Percentiles rank a stretch among this genome's conserved stretches.
These are phyloP conservation scores for Danio rerio DNA, from an alignment of 2,113 vertebrate species.

Conservation along the genomic window DNA sequence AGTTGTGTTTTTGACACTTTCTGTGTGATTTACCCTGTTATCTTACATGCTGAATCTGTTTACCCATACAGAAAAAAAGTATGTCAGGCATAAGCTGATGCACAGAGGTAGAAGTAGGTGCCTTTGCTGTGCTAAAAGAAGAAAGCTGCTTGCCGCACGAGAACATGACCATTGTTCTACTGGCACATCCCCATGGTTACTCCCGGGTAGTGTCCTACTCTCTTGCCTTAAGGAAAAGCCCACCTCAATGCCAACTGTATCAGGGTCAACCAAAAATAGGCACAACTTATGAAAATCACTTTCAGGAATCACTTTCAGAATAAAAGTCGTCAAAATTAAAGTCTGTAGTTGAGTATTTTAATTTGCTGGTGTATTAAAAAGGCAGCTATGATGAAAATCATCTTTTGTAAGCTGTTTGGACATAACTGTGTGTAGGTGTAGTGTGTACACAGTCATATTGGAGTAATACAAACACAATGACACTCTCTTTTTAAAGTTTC, in stretches of 20 bases:
- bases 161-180: constrained; percentile 30
- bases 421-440: no score
- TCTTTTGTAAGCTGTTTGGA: no score
- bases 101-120: constrained; percentile 19
- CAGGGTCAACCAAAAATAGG: constrained; percentile 46
- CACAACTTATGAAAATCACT: constrained; percentile 23
- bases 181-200: constrained; percentile 38
- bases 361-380: neutral
- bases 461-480: no score
- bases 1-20: neutral
- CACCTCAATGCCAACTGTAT: constrained; percentile 20
- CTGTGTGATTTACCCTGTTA: neutral
- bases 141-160: neutral
- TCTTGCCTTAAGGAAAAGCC: constrained; percentile 33
- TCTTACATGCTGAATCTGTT: neutral
- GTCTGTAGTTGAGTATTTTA: neutral
- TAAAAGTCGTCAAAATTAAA: neutral
- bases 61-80: neutral
- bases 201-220: constrained; percentile 28
- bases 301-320: constrained; percentile 4
- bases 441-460: no score
- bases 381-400: no score
- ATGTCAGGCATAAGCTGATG: constrained; percentile 13
- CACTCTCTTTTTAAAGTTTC: no score
- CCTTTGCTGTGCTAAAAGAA: neutral